Conservation (phyloP, 2,113 vertebrate genomes). For the Xenopus tropicalis region UCB_Xtro_10.0 CM004449.2:131466501-131467000, state of each 20-base stretch:
- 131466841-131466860: slow-evolving; percentile 2
- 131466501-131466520: too few relatives aligned
- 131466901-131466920: slow-evolving; percentile 1
- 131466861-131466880: background rate
- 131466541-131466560: too few relatives aligned
- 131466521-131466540: too few relatives aligned
- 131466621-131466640: too few relatives aligned
- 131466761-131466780: background rate
- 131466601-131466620: too few relatives aligned
- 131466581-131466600: too few relatives aligned
- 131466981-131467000: slow-evolving; percentile 2
- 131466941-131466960: background rate
- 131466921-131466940: background rate
- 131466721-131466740: background rate
- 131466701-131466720: background rate
- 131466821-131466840: slow-evolving; percentile 15
- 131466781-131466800: slow-evolving; percentile 18
- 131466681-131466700: background rate
- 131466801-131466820: background rate
- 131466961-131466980: slow-evolving; percentile 2
- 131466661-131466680: background rate
- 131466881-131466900: background rate
- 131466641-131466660: too few relatives aligned
- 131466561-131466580: too few relatives aligned
- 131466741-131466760: background rate